Evolutionary conservation across 2,113 vertebrate genomes (phyloP).

Genomic region (Nansenia antarctica): DNA sequence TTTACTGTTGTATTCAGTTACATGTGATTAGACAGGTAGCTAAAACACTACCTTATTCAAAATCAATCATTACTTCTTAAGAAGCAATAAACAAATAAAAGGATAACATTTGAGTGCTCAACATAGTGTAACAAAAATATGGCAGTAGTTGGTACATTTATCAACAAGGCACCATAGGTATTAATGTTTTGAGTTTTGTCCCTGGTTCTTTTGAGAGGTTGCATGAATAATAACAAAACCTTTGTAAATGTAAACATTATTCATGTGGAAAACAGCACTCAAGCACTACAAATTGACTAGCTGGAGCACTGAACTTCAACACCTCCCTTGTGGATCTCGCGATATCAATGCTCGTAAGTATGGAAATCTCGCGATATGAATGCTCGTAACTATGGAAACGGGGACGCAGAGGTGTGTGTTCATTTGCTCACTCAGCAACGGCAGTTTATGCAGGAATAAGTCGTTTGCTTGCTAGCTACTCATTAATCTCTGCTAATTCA

Average conservation of each 20-base stretch:
- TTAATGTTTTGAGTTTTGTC: constrained; percentile 69
- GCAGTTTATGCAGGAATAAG: neutral
- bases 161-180: constrained; percentile 87
- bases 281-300: constrained; percentile 32
- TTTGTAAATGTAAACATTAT: constrained; percentile 59
- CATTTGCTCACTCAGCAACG: neutral
- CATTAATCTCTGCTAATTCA: neutral
- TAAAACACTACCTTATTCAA: constrained; percentile 94
- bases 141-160: constrained; percentile 84
- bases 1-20: constrained; percentile 73
- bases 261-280: constrained; percentile 17
- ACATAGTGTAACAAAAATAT: constrained; percentile 85
- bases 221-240: constrained; percentile 64
- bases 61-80: constrained; percentile 85
- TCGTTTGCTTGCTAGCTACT: neutral
- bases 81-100: constrained; percentile 85
- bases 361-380: constrained; percentile 36
- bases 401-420: neutral
- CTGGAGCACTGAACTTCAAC: neutral
- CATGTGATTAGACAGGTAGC: constrained; percentile 85
- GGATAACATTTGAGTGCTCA: constrained; percentile 78
- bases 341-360: no score
- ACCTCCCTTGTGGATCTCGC: neutral
- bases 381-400: constrained; percentile 34
- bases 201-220: constrained; percentile 72